Conservation (phyloP, 2,113 vertebrate genomes). For the Circaetus gallicus region DNA sequence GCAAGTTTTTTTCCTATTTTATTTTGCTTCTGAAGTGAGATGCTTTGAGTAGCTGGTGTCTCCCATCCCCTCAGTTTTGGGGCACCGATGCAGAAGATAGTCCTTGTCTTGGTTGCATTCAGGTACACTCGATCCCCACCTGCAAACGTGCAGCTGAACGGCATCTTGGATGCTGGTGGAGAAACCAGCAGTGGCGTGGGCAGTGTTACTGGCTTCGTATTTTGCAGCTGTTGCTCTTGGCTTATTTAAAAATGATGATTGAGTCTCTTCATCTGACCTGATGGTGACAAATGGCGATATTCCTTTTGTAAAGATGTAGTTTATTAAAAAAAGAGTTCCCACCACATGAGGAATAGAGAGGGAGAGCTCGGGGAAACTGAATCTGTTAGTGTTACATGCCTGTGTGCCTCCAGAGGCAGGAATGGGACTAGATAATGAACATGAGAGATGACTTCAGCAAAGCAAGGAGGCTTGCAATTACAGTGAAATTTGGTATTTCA, state of each 20-base stretch:
- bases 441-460: neutral
- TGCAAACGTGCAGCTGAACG: too few species aligned
- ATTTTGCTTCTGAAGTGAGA: neutral
- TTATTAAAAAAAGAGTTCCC: neutral
- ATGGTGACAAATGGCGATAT: neutral
- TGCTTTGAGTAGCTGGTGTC: neutral
- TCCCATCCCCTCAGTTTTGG: neutral
- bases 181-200: neutral
- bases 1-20: neutral
- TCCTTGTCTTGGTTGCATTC: neutral
- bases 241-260: neutral
- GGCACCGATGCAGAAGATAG: neutral
- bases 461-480: neutral
- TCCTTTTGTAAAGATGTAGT: neutral
- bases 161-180: fast-evolving
- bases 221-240: neutral
- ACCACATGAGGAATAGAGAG: neutral
- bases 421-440: neutral
- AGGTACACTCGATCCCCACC: neutral
- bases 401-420: neutral
- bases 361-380: neutral
- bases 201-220: neutral
- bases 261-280: neutral
- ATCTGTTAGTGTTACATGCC: neutral
- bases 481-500: neutral